Conservation (phyloP, 2,888 invertebrate genomes). For the Drosophila sordidula region DNA sequence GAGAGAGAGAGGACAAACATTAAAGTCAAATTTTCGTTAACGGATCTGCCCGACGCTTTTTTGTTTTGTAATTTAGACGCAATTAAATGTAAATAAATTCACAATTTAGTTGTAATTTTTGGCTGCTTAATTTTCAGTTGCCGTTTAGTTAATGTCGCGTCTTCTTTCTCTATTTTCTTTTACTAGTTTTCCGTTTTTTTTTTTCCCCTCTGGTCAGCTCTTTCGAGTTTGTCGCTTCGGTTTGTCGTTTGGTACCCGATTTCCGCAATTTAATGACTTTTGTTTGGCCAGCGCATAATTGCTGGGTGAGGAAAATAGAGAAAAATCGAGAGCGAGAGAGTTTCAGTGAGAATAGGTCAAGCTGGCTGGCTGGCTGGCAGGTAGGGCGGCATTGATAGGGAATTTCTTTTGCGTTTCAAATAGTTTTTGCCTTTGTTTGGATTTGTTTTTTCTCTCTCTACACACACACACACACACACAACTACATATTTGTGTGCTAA, state of each 20-base stretch:
- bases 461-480: slow-evolving; percentile 5
- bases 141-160: slow-evolving; percentile 40
- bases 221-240: slow-evolving; percentile 45
- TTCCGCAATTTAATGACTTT: slow-evolving; percentile 81
- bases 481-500: slow-evolving; percentile 46
- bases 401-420: slow-evolving; percentile 58
- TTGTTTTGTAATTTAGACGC: slow-evolving; percentile 74
- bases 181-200: slow-evolving; percentile 12
- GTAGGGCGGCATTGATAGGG: slow-evolving; percentile 36
- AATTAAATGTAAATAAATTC: slow-evolving; percentile 80
- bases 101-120: slow-evolving; percentile 74
- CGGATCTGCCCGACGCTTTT: slow-evolving; percentile 25
- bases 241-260: slow-evolving; percentile 74
- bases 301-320: slow-evolving; percentile 39
- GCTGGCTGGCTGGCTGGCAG: slow-evolving; percentile 32
- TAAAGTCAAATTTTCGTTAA: slow-evolving; percentile 46
- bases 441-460: slow-evolving; percentile 11
- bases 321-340: background rate
- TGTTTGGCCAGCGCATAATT: slow-evolving; percentile 78
- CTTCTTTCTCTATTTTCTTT: slow-evolving; percentile 21
- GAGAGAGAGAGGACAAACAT: slow-evolving; percentile 39
- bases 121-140: slow-evolving; percentile 48
- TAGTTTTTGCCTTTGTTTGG: slow-evolving; percentile 51
- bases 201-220: slow-evolving; percentile 42
- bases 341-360: slow-evolving; percentile 13